phyloP scores from a whole-genome alignment of 2,888 invertebrate species.

The Apotomis capreana region DNA sequence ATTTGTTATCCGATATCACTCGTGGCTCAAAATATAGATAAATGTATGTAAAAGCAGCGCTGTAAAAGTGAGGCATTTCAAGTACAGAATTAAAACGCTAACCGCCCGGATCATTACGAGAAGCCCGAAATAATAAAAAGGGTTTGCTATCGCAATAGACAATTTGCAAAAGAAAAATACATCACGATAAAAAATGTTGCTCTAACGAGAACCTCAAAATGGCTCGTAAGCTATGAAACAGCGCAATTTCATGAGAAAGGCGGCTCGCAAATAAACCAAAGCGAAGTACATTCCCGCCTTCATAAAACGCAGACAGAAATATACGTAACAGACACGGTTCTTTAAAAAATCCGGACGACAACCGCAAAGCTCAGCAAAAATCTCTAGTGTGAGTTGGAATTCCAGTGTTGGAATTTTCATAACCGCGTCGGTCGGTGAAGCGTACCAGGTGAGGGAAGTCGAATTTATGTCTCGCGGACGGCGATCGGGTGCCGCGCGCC shows the following conservation, averaged over 20 bases:
- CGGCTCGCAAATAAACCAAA: constrained; percentile 80
- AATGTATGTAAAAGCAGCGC: background rate
- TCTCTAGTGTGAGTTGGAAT: constrained; percentile 78
- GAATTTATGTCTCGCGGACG: constrained; percentile 69
- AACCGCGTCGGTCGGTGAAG: constrained; percentile 69
- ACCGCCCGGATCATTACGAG: constrained; percentile 12
- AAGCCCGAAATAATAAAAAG: constrained; percentile 54
- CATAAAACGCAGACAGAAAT: constrained; percentile 79
- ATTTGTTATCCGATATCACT: constrained; percentile 65
- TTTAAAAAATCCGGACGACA: constrained; percentile 77
- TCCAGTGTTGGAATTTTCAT: constrained; percentile 81
- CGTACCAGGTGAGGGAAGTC: constrained; percentile 72
- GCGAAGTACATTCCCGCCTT: constrained; percentile 78
- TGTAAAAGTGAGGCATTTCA: constrained; percentile 39
- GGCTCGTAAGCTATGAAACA: constrained; percentile 80
- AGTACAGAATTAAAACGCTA: constrained; percentile 45
- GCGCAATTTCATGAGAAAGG: constrained; percentile 80
- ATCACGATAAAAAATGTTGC: constrained; percentile 74
- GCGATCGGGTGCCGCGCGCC: constrained; percentile 53
- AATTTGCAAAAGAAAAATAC: constrained; percentile 70
- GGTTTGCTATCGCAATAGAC: constrained; percentile 56
- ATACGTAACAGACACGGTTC: constrained; percentile 77
- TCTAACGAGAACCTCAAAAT: constrained; percentile 77
- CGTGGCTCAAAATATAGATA: too few species aligned
- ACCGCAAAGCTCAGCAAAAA: constrained; percentile 79